Evolutionary conservation across 2,113 vertebrate species (phyloP).

Genomic region (Perca flavescens): DNA sequence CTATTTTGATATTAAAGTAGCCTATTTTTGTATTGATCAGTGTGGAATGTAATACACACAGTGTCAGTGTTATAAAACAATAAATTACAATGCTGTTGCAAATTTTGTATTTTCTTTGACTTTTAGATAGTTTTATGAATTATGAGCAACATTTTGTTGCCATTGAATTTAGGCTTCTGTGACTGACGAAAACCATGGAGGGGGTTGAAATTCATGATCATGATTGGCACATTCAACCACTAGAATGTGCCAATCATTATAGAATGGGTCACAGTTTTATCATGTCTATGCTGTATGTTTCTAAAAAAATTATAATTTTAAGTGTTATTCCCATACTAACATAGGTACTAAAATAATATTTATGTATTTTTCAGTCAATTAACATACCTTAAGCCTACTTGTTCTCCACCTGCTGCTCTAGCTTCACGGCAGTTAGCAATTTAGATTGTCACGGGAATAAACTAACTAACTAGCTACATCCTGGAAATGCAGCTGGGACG

Average conservation of each 20-base stretch:
- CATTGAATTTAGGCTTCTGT: background rate
- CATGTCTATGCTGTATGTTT: background rate
- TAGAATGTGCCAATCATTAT: background rate
- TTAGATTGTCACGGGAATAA: slow-evolving; percentile 55
- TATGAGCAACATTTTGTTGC: background rate
- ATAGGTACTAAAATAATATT: no score
- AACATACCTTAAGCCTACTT: no score
- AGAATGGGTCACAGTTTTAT: background rate
- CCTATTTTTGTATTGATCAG: background rate
- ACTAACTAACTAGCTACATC: slow-evolving; percentile 59
- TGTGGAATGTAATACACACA: background rate
- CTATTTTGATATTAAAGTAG: background rate
- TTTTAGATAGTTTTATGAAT: background rate
- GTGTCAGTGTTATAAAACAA: background rate
- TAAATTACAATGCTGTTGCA: background rate
- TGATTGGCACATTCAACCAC: no score
- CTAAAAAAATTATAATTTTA: background rate
- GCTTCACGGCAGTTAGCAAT: slow-evolving; percentile 44
- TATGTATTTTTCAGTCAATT: no score
- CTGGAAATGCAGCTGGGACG: slow-evolving; percentile 44
- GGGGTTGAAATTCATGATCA: no score
- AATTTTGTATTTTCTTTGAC: background rate
- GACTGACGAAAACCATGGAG: background rate
- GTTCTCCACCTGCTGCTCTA: slow-evolving; percentile 27
- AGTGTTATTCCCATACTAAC: no score